Conservation (phyloP, 2,888 invertebrate species). For the Brachylomia viminalis region DNA sequence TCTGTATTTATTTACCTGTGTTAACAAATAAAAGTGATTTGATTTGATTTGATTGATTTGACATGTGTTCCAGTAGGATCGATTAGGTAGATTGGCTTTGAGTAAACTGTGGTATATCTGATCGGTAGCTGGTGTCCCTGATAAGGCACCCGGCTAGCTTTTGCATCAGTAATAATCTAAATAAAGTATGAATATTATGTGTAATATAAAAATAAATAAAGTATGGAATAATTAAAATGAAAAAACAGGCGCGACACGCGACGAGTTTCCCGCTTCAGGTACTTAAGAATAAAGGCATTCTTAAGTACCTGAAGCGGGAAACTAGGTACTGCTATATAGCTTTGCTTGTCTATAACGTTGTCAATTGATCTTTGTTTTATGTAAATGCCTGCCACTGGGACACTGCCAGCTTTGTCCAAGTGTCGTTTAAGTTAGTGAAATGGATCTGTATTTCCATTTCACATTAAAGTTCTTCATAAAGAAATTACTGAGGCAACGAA, state of each 20-base stretch:
- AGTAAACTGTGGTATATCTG: background rate
- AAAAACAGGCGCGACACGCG: no score
- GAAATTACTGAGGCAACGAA: background rate
- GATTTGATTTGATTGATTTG: no score
- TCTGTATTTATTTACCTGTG: no score
- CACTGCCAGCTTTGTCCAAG: background rate
- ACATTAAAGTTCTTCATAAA: background rate
- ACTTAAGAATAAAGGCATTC: no score
- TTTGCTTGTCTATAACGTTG: background rate
- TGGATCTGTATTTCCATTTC: background rate
- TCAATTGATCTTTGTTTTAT: background rate
- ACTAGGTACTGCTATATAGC: background rate
- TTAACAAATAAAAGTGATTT: no score
- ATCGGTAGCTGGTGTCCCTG: background rate
- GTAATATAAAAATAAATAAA: no score
- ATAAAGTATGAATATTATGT: no score
- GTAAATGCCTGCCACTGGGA: background rate
- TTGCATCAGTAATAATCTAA: background rate
- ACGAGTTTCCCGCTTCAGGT: no score
- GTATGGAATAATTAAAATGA: slow-evolving; percentile 11
- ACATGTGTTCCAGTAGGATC: no score
- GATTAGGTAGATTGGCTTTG: no score
- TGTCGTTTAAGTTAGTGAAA: background rate
- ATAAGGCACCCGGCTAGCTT: slow-evolving; percentile 1
- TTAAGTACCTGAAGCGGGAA: background rate